Evolutionary conservation across 1,140 invertebrate species (phyloP), one percentile per base, ranked within the genome.

Genomic region (Drosophila bifasciata): DNA sequence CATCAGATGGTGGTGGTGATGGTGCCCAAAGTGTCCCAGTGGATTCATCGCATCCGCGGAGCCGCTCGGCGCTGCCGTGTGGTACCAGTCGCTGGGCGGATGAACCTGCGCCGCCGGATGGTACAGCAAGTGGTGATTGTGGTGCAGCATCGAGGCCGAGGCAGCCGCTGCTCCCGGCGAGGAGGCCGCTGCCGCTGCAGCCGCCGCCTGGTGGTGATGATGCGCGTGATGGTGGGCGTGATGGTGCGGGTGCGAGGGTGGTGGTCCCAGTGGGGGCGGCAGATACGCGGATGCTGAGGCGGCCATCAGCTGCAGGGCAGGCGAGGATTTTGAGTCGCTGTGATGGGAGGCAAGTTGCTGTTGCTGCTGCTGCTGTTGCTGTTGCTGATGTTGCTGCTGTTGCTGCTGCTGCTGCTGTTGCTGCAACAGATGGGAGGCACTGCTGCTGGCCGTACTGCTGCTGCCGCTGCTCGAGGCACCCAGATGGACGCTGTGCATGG

Each of bases 21-120:
- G 91, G 81, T 94, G 94, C 1, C 92, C 91, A 57, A 93, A 92
- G 62, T 93, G 93, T 73, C 93, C 92, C 76, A 93, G 75, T 79
- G 92, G 90, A 69, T 93, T 93, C 66, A 95, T 92, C 92, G 90
- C 95, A 94, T 95, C 95, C 32, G 85, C 95, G 93, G 83, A 92
- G 92, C 69, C 76, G 8, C 69, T 94, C 79, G 76, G 94, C 91
- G 52, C 93, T 92, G 72, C 91, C 90, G 75, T 79, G 76, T 92
- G 77, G 79, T 91, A 83, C 89, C 91, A 91, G 39, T 89, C 89
- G 53, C 76, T 89, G 16, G 80, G 86, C 50, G 90, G 85, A 70
- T 91, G 89, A 76, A 91, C 91, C 52, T 91, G 91, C 21, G 89
- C 78, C 32, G 91, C 85, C 63, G 90, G 91, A 77, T 92, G 89